Evolutionary conservation across 2,888 invertebrate species (phyloP).

Genomic region (Cosmia pyralina): DNA sequence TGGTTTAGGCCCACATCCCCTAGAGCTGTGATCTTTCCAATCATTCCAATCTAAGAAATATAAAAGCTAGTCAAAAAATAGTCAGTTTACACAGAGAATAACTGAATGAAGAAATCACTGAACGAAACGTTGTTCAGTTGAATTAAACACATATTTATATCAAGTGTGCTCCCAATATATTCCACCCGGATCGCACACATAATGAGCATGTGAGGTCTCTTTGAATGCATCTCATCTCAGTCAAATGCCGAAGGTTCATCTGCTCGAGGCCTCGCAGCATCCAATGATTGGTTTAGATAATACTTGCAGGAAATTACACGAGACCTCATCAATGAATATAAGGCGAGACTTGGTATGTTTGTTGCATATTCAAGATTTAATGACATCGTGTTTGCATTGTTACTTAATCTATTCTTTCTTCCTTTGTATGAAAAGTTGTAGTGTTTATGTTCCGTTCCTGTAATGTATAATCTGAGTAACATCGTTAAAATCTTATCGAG

Average conservation of each 20-base stretch:
- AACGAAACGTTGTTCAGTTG: slow-evolving; percentile 8
- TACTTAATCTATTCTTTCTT: neutral
- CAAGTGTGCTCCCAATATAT: slow-evolving; percentile 10
- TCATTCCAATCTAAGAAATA: no score
- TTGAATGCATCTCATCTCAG: slow-evolving; percentile 49
- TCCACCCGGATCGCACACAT: slow-evolving; percentile 7
- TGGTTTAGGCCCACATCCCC: no score
- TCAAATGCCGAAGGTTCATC: slow-evolving; percentile 10
- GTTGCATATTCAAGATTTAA: slow-evolving; percentile 1
- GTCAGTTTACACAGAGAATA: slow-evolving; percentile 31
- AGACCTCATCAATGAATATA: slow-evolving; percentile 23
- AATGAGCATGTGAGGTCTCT: slow-evolving; percentile 30
- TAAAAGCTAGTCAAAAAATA: slow-evolving; percentile 6
- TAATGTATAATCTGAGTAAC: neutral
- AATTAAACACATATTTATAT: slow-evolving; percentile 34
- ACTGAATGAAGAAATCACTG: slow-evolving; percentile 41
- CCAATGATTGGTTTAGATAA: slow-evolving; percentile 33
- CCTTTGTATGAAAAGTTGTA: neutral
- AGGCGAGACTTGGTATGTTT: neutral
- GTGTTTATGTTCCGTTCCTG: neutral
- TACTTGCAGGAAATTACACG: slow-evolving; percentile 23
- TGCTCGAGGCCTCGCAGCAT: slow-evolving; percentile 32
- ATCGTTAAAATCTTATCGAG: slow-evolving; percentile 16
- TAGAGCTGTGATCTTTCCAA: no score
- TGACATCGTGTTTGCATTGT: neutral